A percentile compares a stretch with the other conserved stretches of the same genome.
phyloP scores from a whole-genome alignment of 2,888 invertebrate species.

The Lycophotia porphyrea region DNA sequence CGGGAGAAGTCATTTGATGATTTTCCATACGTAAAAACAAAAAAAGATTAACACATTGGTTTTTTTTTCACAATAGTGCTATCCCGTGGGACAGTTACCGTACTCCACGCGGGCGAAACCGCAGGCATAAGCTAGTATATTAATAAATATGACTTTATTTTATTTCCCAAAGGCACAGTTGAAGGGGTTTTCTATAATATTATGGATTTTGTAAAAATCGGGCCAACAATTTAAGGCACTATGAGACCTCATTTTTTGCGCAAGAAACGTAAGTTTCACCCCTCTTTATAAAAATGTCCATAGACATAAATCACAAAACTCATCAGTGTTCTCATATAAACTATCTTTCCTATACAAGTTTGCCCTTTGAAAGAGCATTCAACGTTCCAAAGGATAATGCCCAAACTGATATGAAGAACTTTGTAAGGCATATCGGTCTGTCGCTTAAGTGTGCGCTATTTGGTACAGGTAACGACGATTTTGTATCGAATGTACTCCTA shows the following conservation, averaged over 20 bases:
- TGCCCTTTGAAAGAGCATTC: slow-evolving; percentile 36
- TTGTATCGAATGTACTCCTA: slow-evolving; percentile 69
- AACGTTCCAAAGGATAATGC: slow-evolving; percentile 51
- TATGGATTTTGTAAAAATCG: not conserved
- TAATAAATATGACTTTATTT: not conserved
- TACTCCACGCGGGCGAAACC: too few species aligned
- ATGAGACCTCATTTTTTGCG: not conserved
- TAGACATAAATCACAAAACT: slow-evolving; percentile 29
- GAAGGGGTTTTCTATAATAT: not conserved
- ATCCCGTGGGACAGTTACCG: too few species aligned
- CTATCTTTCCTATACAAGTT: slow-evolving; percentile 41
- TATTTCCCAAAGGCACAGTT: not conserved
- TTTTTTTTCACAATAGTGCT: too few species aligned
- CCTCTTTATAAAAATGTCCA: not conserved
- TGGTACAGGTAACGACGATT: slow-evolving; percentile 74
- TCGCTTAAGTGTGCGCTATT: slow-evolving; percentile 70
- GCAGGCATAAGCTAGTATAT: too few species aligned
- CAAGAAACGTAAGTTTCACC: not conserved
- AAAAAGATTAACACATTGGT: too few species aligned
- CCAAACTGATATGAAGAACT: slow-evolving; percentile 57
- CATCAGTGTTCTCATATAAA: slow-evolving; percentile 38
- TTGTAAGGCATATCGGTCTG: slow-evolving; percentile 55
- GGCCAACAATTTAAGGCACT: not conserved
- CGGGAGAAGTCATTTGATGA: too few species aligned
- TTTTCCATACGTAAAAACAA: too few species aligned